These are phyloP conservation scores for Poeciliopsis prolifica DNA, from an alignment of 2,113 vertebrate genomes.

Conservation along the genomic window DNA sequence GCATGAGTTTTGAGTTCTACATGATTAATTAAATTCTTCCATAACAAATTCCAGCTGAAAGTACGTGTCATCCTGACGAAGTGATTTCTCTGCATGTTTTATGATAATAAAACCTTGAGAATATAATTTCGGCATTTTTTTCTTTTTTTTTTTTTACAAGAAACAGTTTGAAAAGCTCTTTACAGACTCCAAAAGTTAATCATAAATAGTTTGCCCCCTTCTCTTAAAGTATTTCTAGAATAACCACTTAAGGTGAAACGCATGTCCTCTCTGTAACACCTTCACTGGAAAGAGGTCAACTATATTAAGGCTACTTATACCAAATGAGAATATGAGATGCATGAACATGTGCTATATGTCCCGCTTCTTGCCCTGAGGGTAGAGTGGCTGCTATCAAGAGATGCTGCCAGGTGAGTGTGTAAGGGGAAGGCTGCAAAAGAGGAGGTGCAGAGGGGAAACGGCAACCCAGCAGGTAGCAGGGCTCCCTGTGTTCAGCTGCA, in stretches of 20 bases:
- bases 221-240: slow-evolving; percentile 24
- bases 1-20: not conserved
- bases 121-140: not conserved
- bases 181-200: not conserved
- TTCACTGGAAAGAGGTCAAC: slow-evolving; percentile 58
- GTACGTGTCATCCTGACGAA: not conserved
- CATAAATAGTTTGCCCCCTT: slow-evolving; percentile 11
- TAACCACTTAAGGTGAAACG: slow-evolving; percentile 56
- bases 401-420: slow-evolving; percentile 15
- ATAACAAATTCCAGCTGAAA: not conserved
- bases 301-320: slow-evolving; percentile 66
- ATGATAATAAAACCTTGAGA: not conserved
- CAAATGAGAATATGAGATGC: slow-evolving; percentile 41
- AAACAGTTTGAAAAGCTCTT: slow-evolving; percentile 1
- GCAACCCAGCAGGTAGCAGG: slow-evolving; percentile 42
- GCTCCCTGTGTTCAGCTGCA: slow-evolving; percentile 42
- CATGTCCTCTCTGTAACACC: slow-evolving; percentile 50
- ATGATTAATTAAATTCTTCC: not conserved
- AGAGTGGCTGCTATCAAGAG: slow-evolving; percentile 56
- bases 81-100: not conserved
- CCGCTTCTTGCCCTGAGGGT: slow-evolving; percentile 58
- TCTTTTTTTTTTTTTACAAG: not conserved
- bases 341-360: slow-evolving; percentile 53
- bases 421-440: not conserved
- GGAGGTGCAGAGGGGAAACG: slow-evolving; percentile 19